phyloP scores from a whole-genome alignment of 2,113 vertebrate genomes.

The Psettodes erumei region DNA sequence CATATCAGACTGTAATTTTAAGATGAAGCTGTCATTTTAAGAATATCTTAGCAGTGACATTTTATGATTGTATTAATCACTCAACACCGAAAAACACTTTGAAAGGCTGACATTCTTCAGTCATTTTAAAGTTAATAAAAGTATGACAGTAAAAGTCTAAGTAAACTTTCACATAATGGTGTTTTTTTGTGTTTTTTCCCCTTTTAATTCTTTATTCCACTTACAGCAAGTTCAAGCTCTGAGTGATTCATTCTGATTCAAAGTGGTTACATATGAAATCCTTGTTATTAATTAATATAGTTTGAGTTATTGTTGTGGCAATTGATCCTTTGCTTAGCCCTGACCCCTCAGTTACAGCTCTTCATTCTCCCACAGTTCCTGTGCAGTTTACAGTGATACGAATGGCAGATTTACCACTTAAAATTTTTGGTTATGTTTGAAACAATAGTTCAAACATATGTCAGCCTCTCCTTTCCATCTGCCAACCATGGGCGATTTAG shows the following conservation, averaged over 20 bases:
- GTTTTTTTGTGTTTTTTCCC: background rate
- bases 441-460: background rate
- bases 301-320: background rate
- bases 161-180: slow-evolving; percentile 17
- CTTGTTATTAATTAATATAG: background rate
- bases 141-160: slow-evolving; percentile 5
- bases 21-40: slow-evolving; percentile 54
- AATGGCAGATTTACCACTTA: background rate
- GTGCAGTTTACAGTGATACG: background rate
- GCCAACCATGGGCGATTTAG: background rate
- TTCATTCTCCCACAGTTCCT: background rate
- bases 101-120: slow-evolving; percentile 56
- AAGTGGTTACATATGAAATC: background rate
- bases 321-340: background rate
- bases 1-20: slow-evolving; percentile 51
- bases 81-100: slow-evolving; percentile 50
- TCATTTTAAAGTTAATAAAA: slow-evolving; percentile 48
- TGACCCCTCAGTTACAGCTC: background rate
- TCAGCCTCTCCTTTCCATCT: background rate
- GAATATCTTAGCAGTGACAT: slow-evolving; percentile 54
- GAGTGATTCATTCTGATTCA: background rate
- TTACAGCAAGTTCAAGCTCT: background rate
- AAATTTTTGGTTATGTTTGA: background rate
- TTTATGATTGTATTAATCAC: slow-evolving; percentile 62
- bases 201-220: background rate